Percentiles rank a stretch among this genome's conserved stretches.
These are phyloP conservation scores for Cryptoblepharus egeriae DNA, from an alignment of 2,797 vertebrate genomes.

Conservation along the genomic window DNA sequence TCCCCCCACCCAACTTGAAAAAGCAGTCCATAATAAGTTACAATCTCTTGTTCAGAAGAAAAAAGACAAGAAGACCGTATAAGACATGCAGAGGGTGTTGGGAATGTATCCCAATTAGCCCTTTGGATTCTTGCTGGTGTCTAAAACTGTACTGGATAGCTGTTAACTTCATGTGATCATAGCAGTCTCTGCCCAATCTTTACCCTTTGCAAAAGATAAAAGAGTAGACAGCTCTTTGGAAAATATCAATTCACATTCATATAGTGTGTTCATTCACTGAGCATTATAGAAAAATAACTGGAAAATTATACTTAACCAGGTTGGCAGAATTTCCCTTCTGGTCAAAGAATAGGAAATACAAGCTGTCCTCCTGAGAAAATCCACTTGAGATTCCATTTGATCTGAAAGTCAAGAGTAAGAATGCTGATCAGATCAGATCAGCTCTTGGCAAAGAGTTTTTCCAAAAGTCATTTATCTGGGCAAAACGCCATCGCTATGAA, in stretches of 20 bases:
- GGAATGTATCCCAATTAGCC: not conserved
- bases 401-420: conserved; percentile 28
- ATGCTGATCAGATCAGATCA: conserved; percentile 37
- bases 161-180: not conserved
- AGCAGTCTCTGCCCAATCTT: conserved; percentile 21
- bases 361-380: conserved; percentile 15
- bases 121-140: not conserved
- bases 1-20: not conserved
- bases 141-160: not conserved
- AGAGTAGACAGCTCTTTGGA: conserved; percentile 25
- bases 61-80: not conserved
- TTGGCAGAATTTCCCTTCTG: conserved; percentile 32
- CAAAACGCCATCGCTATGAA: conserved; percentile 63
- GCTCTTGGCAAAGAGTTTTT: conserved; percentile 39
- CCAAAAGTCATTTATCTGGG: conserved; percentile 49
- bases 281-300: conserved; percentile 18
- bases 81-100: not conserved
- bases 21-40: not conserved
- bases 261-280: conserved; percentile 43
- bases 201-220: conserved; percentile 2
- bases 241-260: conserved; percentile 20
- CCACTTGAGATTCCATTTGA: conserved; percentile 17
- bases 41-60: not conserved
- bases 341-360: not conserved
- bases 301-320: conserved; percentile 42